Evolutionary conservation across 1,140 invertebrate genomes (phyloP).

Genomic region (Trichomalopsis sarcophagae): DNA sequence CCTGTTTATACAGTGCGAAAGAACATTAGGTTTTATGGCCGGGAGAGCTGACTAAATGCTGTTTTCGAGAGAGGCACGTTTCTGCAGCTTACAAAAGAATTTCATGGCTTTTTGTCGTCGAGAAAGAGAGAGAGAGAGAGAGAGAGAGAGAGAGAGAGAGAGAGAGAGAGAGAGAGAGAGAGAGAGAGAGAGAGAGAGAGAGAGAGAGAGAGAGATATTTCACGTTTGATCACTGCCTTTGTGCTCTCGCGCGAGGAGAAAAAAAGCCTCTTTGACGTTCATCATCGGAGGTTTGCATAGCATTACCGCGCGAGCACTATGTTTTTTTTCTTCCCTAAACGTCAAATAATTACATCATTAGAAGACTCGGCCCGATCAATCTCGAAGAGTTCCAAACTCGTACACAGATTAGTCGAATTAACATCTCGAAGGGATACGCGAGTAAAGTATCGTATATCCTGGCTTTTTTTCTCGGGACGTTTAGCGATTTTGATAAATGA

Average conservation of each 20-base stretch:
- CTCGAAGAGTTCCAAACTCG: neutral
- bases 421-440: neutral
- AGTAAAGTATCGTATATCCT: neutral
- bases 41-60: neutral
- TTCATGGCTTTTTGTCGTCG: neutral
- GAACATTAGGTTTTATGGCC: neutral
- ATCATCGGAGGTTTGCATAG: neutral
- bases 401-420: neutral
- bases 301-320: no score
- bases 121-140: neutral
- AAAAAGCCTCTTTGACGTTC: neutral
- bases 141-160: no score
- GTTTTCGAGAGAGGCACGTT: neutral
- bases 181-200: neutral
- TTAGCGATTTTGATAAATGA: slow-evolving; percentile 39
- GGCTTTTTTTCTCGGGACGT: neutral
- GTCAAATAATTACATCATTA: no score
- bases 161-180: no score
- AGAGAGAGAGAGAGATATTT: neutral
- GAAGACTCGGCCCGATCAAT: neutral
- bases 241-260: neutral
- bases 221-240: neutral
- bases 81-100: neutral
- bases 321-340: no score
- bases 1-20: slow-evolving; percentile 1